Percentiles rank a stretch among this genome's conserved stretches.
These are phyloP conservation scores for Neopipo cinnamomea DNA, from an alignment of 2,113 vertebrate species.

Conservation along the genomic window DNA sequence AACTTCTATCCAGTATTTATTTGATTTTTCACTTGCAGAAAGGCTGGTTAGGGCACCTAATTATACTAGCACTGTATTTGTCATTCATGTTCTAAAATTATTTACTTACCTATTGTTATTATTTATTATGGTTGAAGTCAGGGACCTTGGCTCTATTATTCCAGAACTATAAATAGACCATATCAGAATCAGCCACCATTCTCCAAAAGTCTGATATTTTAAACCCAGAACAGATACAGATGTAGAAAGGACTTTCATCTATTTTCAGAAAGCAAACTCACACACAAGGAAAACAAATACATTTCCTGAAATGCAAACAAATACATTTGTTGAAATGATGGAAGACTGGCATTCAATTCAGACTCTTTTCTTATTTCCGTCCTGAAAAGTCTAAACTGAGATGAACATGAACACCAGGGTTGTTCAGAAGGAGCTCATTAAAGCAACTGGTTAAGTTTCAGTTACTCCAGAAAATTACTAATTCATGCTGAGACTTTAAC, in stretches of 20 bases:
- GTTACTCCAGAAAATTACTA: not conserved
- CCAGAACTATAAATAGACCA: not conserved
- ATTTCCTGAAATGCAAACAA: not conserved
- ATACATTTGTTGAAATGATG: not conserved
- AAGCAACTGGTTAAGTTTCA: not conserved
- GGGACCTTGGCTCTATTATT: not conserved
- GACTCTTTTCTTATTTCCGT: not conserved
- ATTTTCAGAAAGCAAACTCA: not conserved
- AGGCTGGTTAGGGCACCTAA: not conserved
- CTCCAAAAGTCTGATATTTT: not conserved
- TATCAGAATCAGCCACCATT: not conserved
- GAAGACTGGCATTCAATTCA: not conserved
- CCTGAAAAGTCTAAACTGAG: not conserved
- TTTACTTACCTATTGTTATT: not conserved
- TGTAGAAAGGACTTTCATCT: not conserved
- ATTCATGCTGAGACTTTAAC: not conserved
- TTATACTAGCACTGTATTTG: not conserved
- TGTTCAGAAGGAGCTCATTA: not conserved
- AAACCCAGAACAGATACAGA: not conserved
- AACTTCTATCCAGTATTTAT: not conserved
- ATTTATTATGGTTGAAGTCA: not conserved
- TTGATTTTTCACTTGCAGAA: not conserved
- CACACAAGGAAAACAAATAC: not conserved
- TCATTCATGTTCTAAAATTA: not conserved
- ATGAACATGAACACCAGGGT: not conserved